Conservation (phyloP, 2,113 vertebrate species). For the Strix uralensis region DNA sequence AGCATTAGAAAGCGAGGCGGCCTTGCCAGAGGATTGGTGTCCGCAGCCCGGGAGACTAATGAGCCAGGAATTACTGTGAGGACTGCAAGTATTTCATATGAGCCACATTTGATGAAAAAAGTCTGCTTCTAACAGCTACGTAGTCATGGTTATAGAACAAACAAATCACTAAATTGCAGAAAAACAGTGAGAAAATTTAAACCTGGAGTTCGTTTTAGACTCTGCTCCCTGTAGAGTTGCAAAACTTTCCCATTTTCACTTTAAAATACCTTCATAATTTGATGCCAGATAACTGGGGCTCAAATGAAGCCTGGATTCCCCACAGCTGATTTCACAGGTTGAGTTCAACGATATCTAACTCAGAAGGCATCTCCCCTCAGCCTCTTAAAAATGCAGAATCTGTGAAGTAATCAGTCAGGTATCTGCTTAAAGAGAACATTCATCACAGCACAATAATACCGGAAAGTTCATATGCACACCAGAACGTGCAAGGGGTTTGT, state of each 20-base stretch:
- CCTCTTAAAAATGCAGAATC: background rate
- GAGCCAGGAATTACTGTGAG: background rate
- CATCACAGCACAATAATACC: background rate
- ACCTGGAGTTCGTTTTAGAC: background rate
- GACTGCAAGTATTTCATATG: background rate
- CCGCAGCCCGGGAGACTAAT: background rate
- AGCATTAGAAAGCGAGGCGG: background rate
- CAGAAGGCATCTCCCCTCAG: background rate
- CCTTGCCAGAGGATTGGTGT: background rate
- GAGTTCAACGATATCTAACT: background rate
- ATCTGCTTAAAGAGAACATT: background rate
- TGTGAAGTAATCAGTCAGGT: background rate
- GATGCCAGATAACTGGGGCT: background rate
- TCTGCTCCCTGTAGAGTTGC: background rate
- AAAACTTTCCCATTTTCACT: background rate
- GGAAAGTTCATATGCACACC: background rate
- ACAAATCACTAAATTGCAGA: background rate
- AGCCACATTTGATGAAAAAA: background rate
- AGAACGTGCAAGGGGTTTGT: background rate
- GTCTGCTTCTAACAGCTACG: background rate
- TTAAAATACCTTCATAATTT: background rate
- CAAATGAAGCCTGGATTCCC: background rate
- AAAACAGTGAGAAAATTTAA: constrained; percentile 2
- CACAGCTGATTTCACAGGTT: background rate
- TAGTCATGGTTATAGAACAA: constrained; percentile 39